A percentile compares a stretch with the other conserved stretches of the same genome.
phyloP scores from a whole-genome alignment of 2,888 invertebrate genomes.

The Cheiracanthium punctorium region DNA sequence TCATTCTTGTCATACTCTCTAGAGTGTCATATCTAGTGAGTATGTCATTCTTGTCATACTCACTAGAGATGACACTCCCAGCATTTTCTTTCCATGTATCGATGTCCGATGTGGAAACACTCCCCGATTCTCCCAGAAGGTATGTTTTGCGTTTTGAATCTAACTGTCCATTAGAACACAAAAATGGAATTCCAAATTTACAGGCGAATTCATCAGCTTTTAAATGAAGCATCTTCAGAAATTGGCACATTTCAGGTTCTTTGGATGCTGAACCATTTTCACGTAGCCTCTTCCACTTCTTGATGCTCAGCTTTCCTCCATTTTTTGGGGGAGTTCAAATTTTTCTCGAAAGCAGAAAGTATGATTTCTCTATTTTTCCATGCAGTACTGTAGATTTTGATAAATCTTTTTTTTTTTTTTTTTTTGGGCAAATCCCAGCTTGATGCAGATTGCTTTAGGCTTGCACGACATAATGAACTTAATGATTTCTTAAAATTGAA shows the following conservation, averaged over 20 bases:
- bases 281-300: neutral
- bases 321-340: neutral
- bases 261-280: neutral
- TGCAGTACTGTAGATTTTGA: neutral
- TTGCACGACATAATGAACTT: too few relatives aligned
- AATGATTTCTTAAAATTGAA: too few relatives aligned
- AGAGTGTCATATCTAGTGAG: too few relatives aligned
- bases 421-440: neutral
- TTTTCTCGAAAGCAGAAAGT: too few relatives aligned
- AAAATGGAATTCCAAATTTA: neutral
- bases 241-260: neutral
- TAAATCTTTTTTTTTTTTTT: too few relatives aligned
- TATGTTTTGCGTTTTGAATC: neutral
- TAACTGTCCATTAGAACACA: neutral
- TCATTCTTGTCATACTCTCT: neutral
- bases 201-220: neutral
- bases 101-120: neutral
- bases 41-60: neutral
- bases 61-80: neutral
- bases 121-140: neutral
- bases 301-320: neutral
- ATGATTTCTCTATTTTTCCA: neutral
- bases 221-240: neutral
- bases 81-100: neutral
- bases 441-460: too few relatives aligned